Base-by-base conservation (phyloP, 2,888 invertebrate genomes). In the Digitonthophagus gazella region DNA sequence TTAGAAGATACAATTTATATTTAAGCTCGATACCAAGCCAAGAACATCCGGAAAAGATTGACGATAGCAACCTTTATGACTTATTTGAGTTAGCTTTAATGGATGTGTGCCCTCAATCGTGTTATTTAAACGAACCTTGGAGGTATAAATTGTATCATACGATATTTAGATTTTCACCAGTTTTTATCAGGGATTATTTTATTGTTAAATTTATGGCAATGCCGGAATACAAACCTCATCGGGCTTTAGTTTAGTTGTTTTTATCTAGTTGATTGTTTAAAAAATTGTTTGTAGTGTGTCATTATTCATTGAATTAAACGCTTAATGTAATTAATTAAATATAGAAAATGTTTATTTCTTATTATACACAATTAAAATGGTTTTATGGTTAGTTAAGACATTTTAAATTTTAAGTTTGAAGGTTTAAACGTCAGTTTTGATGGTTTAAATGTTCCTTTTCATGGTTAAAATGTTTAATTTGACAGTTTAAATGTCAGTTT, bases 121-220 rank as follows among this genome's bases (percentile, higher is more conserved):
- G 87, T 4, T 93, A 93, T 76, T 89, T 89, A 83, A 88, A 88
- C 73, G 91, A 92, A 76, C 87, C 90, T 0, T 88, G 87, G 84
- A 84, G 90, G 78, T 92, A 90, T 73, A 84, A 78, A 71, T 72
- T 91, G 67, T 93, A 91, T 80, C 90, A 92, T 74, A 83, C 82
- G 66, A 79, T 93, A 16, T 88, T 93, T 74, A 86, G 83, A 75
- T 80, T 88, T 15, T 85, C 87, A 44, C 91, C 93, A 0, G 84
- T 85, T 58, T 76, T 75, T 0, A 61, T 89, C 6, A 84, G 88
- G 28, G 87, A 89, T 76, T 87, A 85, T 84, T 77, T 93, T 57
- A 84, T 90, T 8, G 83, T 86, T 66, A 85, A 83, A 76, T 93
- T 93, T 79, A 83, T 91, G 70, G 83, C 80, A 65, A 87, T 91